Evolutionary conservation across 2,113 vertebrate genomes (phyloP), one percentile per base, ranked within the genome.

Genomic region (Rhynchomys soricoides): DNA sequence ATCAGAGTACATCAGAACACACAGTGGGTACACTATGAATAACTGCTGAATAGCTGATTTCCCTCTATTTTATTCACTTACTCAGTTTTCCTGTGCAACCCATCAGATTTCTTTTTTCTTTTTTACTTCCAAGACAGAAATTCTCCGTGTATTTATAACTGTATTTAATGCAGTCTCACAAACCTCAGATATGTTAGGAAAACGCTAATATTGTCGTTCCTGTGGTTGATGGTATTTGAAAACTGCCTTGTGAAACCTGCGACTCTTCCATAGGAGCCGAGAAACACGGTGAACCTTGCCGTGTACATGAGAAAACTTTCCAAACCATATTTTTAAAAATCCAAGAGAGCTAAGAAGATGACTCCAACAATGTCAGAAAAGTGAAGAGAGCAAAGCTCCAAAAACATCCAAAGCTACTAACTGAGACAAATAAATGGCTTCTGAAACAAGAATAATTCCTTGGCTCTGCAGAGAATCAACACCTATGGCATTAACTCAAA

Each of bases 101-200:
- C 22, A 24, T 70, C 59, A 88, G 70, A 79, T 21, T 93, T 89
- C 52, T 85, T 78, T 50, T 31, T 8, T 40, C 10, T 5, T 11
- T 50, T 29, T 34, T 34, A 24, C 19, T 83, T 43, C 43, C 24
- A 43, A 43, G 81, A 83, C n/a, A 62, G 55, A 26, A 4, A 5
- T 31, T 59, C 9, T 83, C 81, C 62, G 57, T 83, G n/a, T 43
- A n/a, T n/a, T n/a, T n/a, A n/a, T n/a, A n/a, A n/a, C n/a, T n/a
- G n/a, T n/a, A n/a, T n/a, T n/a, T n/a, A n/a, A n/a, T 40, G 12
- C 48, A 22, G n/a, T 24, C 48, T 40, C 55, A 75, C n/a, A 83
- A 85, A 87, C 21, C 88, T 90, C 52, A 85, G 57, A 85, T 52
- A 87, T 62, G 52, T 70, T 88, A 81, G 91, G 70, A 94, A 96